Percentiles rank a stretch among this genome's conserved stretches.
These are phyloP conservation scores for Branchellion lobata DNA, from an alignment of 2,888 invertebrate species.

Conservation along the genomic window DNA sequence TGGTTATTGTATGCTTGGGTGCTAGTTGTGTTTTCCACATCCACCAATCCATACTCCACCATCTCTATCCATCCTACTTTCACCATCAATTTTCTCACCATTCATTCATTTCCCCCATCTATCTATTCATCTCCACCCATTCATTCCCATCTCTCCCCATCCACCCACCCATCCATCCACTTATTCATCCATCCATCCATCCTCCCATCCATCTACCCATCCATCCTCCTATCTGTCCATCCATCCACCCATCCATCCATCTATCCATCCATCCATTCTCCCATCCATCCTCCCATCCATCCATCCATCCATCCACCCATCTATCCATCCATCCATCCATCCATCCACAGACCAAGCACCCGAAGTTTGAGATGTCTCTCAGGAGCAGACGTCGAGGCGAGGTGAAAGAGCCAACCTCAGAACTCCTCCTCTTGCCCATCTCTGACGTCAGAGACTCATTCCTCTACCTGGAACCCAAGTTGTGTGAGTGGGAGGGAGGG, in stretches of 20 bases:
- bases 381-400: background rate
- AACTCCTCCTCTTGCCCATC: background rate
- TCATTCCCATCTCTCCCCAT: too few relatives aligned
- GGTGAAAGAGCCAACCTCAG: background rate
- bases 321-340: background rate
- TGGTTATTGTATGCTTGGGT: background rate
- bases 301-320: background rate
- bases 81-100: background rate
- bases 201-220: too few relatives aligned
- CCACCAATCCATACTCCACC: background rate
- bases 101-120: background rate
- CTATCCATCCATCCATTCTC: background rate
- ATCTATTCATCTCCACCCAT: background rate
- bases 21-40: background rate
- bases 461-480: background rate
- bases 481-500: background rate
- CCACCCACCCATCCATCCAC: too few relatives aligned
- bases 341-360: background rate
- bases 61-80: background rate
- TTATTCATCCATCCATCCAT: too few relatives aligned
- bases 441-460: background rate
- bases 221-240: too few relatives aligned
- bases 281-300: background rate
- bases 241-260: too few relatives aligned
- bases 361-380: background rate